Base-by-base conservation (phyloP, 2,888 invertebrate genomes). In the Philhelius pedissequus region DNA sequence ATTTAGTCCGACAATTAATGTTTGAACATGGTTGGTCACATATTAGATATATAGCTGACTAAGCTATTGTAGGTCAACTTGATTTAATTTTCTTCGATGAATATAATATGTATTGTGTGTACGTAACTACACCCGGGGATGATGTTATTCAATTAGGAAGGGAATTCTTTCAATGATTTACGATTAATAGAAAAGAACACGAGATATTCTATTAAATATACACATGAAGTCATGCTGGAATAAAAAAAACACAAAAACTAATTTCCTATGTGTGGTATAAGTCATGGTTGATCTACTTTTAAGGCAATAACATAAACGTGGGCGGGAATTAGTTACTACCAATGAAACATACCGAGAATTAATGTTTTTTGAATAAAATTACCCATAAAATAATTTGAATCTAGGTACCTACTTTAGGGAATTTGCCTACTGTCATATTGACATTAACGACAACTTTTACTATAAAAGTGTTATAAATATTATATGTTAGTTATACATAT, bases 131-230 rank as follows among this genome's bases (percentile, higher is more conserved):
- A 25, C 58, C 15, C n/a, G 64, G 45, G 43, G 75, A 56, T 77
- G 77, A 82, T 77, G 52, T 77, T 82, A 77, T 73, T 82, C 77
- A 82, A 82, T 77, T 82, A 77, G 77, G 66, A 77, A 54, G 60
- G 73, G 58, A 58, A 81, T 68, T 66, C 62, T 18, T 71, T 71
- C 70, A 76, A 71, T 81, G 70, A 71, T 35, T 73, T 54, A 77
- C 77, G 68, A 82, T 77, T 73, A 77, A 77, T 76, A 43, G 60
- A 58, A 71, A 52, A 66, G 50, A 82, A 60, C 76, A 82, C 68
- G 68, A 71, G n/a, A 69, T 50, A 56, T 56, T 56, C 32, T 56
- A 56, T 11, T 56, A 56, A 30, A 35, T 35, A 20, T n/a, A 43
- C 18, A 32, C 25, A 48, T 48, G 40, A 40, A 76, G 68, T n/a